phyloP scores from a whole-genome alignment of 2,797 vertebrate genomes.

The Artibeus lituratus region DNA sequence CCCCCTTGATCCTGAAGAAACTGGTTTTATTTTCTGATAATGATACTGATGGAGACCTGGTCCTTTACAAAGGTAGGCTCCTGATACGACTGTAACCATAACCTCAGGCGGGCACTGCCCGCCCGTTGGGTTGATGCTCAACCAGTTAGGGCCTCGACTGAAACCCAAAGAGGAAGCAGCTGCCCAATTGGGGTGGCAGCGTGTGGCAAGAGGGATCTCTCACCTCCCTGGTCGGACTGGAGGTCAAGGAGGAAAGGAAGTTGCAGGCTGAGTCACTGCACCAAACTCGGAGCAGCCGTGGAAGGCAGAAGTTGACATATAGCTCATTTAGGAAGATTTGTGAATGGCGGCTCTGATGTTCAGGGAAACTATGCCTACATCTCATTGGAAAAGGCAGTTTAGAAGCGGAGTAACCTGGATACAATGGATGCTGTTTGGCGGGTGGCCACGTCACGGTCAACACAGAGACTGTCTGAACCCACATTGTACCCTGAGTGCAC shows the following conservation, averaged over 20 bases:
- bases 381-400: neutral
- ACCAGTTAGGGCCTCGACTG: neutral
- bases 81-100: slow-evolving; percentile 49
- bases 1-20: slow-evolving; percentile 62
- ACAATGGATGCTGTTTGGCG: neutral
- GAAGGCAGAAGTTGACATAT: neutral
- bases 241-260: neutral
- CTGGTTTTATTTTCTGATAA: slow-evolving; percentile 69
- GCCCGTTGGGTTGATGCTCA: neutral
- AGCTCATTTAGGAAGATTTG: neutral
- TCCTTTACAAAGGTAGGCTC: slow-evolving; percentile 59
- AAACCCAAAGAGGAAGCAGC: neutral
- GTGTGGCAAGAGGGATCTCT: neutral
- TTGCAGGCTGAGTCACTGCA: neutral
- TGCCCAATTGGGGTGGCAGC: neutral
- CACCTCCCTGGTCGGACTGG: accelerated
- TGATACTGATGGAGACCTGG: slow-evolving; percentile 74
- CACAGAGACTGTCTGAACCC: neutral
- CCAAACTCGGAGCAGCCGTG: neutral
- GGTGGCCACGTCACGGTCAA: neutral
- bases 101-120: slow-evolving; percentile 40
- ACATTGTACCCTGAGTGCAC: neutral
- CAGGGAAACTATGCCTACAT: neutral
- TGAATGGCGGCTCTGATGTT: neutral
- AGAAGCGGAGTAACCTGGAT: neutral